Evolutionary conservation across 1,140 invertebrate species (phyloP).

Genomic region (Rhopalosiphum maidis): DNA sequence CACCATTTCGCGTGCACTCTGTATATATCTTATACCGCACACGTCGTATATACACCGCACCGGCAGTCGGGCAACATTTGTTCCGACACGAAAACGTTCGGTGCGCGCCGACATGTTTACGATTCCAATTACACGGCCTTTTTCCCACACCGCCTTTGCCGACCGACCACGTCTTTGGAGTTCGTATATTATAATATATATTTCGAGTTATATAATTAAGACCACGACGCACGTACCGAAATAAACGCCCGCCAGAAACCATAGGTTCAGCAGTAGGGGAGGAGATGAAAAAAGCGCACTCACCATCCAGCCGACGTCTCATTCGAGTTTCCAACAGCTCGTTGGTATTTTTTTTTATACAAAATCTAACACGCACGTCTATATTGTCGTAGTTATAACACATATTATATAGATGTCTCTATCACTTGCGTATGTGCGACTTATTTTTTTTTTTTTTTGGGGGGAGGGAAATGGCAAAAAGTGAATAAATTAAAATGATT

Average conservation of each 20-base stretch:
- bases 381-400: neutral
- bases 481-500: too few species aligned
- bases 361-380: neutral
- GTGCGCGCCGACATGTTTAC: slow-evolving; percentile 31
- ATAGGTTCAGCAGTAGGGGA: neutral
- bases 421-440: too few species aligned
- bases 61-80: slow-evolving; percentile 32
- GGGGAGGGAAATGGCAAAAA: too few species aligned
- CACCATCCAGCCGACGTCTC: too few species aligned
- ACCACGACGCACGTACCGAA: neutral
- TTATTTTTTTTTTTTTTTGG: too few species aligned
- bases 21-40: neutral
- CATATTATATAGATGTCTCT: neutral
- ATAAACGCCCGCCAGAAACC: neutral
- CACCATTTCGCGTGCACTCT: neutral
- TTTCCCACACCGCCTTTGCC: neutral
- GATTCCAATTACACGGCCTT: slow-evolving; percentile 48
- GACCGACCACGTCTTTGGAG: neutral
- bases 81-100: slow-evolving; percentile 21
- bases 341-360: neutral
- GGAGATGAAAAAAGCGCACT: neutral
- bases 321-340: neutral
- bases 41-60: neutral
- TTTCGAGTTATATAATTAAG: neutral
- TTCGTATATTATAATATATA: neutral